phyloP scores from a whole-genome alignment of 1,140 invertebrate genomes.

The Arion vulgaris region DNA sequence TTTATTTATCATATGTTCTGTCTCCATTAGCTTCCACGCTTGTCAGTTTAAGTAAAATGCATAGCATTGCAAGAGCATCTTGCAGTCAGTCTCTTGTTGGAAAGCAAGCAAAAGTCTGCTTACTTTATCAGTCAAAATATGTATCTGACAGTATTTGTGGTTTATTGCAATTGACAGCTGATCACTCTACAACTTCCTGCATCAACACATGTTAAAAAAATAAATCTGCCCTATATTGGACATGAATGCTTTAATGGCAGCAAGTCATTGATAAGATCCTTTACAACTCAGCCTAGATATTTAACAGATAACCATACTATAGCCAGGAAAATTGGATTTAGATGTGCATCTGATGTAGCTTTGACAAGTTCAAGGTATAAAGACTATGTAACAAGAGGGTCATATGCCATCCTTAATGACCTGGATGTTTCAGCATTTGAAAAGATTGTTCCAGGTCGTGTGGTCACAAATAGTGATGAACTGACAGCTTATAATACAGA shows the following conservation, averaged over 20 bases:
- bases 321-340: not conserved
- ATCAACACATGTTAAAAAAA: not conserved
- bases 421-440: slow-evolving; percentile 83
- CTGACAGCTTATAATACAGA: slow-evolving; percentile 90
- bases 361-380: slow-evolving; percentile 62
- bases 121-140: too few species aligned
- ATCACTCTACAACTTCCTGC: not conserved
- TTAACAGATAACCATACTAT: not conserved
- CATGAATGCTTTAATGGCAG: not conserved
- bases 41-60: too few species aligned
- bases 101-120: too few species aligned
- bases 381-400: slow-evolving; percentile 54
- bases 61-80: too few species aligned
- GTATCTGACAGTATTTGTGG: too few species aligned
- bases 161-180: too few species aligned
- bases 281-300: not conserved
- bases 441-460: slow-evolving; percentile 80
- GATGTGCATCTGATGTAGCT: slow-evolving; percentile 42
- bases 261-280: not conserved
- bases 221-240: not conserved
- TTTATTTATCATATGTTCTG: too few species aligned
- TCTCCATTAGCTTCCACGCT: too few species aligned
- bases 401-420: slow-evolving; percentile 63
- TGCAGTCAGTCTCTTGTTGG: too few species aligned
- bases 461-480: slow-evolving; percentile 84